A percentile compares a stretch with the other conserved stretches of the same genome.
Conservation (phyloP, 2,113 vertebrate species). For the Sinocyclocheilus rhinocerous region DNA sequence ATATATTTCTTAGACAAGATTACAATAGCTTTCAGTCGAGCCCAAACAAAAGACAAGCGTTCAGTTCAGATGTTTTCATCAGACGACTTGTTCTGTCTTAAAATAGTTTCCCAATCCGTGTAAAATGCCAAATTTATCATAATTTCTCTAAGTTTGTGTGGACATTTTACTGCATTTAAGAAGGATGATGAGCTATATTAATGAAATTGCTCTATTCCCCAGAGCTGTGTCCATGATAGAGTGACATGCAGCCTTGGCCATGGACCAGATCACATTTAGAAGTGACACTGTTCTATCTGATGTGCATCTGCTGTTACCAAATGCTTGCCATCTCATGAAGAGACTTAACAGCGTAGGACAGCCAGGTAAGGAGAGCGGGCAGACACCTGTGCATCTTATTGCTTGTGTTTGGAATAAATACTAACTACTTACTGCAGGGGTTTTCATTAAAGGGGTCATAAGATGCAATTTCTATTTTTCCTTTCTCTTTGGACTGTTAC, state of each 20-base stretch:
- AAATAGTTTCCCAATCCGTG: background rate
- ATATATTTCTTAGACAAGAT: background rate
- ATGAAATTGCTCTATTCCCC: background rate
- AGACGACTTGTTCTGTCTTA: background rate
- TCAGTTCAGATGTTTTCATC: background rate
- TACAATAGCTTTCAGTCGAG: background rate
- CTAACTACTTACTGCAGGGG: background rate
- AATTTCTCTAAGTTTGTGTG: too few species aligned
- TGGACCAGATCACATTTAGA: slow-evolving; percentile 81
- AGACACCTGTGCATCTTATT: background rate
- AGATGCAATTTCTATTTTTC: too few species aligned
- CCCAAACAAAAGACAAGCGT: background rate
- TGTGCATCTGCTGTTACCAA: slow-evolving; percentile 80
- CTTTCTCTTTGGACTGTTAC: too few species aligned
- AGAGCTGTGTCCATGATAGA: slow-evolving; percentile 8
- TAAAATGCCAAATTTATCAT: background rate
- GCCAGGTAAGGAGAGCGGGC: slow-evolving; percentile 74
- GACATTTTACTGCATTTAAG: background rate
- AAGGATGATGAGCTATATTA: background rate
- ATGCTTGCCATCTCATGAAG: slow-evolving; percentile 81
- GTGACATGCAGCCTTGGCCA: slow-evolving; percentile 59
- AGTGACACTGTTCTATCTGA: slow-evolving; percentile 86
- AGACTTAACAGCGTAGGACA: slow-evolving; percentile 82
- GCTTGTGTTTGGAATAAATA: background rate
- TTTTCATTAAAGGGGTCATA: too few species aligned